phyloP scores from a whole-genome alignment of 2,797 vertebrate genomes.

The Sebastes glaucus region DNA sequence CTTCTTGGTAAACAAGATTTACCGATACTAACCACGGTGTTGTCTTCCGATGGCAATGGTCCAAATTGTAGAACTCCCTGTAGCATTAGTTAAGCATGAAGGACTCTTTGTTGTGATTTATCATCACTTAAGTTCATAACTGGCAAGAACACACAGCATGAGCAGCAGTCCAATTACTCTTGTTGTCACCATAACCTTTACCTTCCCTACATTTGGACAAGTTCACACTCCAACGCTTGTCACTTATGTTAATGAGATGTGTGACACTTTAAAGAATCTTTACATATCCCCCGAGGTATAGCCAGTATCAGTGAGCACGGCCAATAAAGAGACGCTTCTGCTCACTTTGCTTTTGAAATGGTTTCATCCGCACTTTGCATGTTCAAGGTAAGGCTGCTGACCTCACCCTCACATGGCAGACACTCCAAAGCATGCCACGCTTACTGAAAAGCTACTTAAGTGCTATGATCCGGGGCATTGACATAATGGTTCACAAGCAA shows the following conservation, averaged over 20 bases:
- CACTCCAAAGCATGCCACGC: neutral
- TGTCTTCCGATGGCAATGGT: neutral
- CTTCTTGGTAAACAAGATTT: slow-evolving; percentile 13
- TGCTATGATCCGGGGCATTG: neutral
- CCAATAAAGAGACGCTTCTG: neutral
- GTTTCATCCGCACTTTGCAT: neutral
- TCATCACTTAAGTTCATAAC: neutral
- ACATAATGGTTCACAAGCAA: neutral
- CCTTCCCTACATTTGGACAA: neutral
- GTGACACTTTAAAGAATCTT: neutral
- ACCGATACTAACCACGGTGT: neutral
- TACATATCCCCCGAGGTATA: neutral
- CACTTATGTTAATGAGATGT: neutral
- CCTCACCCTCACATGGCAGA: neutral
- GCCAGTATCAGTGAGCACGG: neutral
- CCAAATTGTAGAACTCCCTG: neutral
- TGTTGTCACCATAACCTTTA: neutral
- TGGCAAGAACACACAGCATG: neutral
- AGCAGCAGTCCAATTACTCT: neutral
- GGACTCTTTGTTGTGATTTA: neutral
- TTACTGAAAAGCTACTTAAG: neutral
- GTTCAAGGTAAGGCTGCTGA: neutral
- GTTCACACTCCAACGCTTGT: neutral
- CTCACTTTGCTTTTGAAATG: neutral
- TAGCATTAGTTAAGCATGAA: neutral